A percentile compares a stretch with the other conserved stretches of the same genome.
These are phyloP conservation scores for Lepidothrix coronata DNA, from an alignment of 2,113 vertebrate genomes.

Conservation along the genomic window DNA sequence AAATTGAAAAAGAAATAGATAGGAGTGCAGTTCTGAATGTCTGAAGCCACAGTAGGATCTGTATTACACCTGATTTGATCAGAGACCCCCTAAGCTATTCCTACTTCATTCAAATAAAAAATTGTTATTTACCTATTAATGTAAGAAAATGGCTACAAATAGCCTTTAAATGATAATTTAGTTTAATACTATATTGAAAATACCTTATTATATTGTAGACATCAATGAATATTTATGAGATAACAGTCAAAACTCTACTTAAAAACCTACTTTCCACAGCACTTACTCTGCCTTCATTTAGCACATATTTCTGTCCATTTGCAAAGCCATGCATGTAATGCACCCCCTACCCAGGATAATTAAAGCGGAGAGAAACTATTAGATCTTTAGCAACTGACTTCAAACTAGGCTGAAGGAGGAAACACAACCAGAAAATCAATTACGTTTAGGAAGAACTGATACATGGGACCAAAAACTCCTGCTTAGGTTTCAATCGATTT, in stretches of 20 bases:
- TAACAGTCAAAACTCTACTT: not conserved
- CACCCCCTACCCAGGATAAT: not conserved
- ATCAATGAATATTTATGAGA: not conserved
- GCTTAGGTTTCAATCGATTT: not conserved
- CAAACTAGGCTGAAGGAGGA: not conserved
- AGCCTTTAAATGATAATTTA: not conserved
- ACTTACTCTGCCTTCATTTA: not conserved
- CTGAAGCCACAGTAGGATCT: not conserved
- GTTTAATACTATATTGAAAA: not conserved
- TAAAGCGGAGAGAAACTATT: not conserved
- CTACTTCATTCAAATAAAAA: not conserved
- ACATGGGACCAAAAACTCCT: not conserved
- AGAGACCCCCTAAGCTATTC: not conserved
- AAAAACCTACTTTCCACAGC: not conserved
- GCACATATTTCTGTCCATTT: not conserved
- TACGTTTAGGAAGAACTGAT: not conserved
- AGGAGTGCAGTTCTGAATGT: not conserved
- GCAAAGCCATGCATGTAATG: not conserved
- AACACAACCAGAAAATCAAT: not conserved
- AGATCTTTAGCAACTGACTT: not conserved
- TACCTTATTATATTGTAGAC: not conserved
- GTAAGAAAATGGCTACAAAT: not conserved
- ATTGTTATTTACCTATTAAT: not conserved
- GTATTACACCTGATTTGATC: not conserved
- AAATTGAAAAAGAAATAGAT: constrained; percentile 11